phyloP scores from a whole-genome alignment of 2,888 invertebrate genomes.

The Sarcophaga carnaria region DNA sequence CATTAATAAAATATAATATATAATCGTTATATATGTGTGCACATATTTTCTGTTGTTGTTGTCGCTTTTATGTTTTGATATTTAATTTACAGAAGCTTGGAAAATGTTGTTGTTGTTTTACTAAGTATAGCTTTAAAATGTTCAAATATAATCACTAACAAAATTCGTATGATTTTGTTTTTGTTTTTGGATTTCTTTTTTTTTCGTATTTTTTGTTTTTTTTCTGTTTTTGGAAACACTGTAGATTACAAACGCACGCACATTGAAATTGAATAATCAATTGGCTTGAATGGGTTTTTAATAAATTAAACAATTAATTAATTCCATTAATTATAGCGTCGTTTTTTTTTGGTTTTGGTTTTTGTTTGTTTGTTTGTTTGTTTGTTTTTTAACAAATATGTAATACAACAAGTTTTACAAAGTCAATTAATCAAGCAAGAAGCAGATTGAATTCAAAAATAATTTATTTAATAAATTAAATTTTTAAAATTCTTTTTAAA shows the following conservation, averaged over 20 bases:
- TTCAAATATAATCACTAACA: conserved; percentile 34
- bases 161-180: conserved; percentile 13
- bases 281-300: conserved; percentile 41
- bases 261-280: conserved; percentile 14
- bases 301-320: conserved; percentile 45
- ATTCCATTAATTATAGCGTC: conserved; percentile 37
- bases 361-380: background rate
- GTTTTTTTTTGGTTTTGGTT: background rate
- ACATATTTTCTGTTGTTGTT: background rate
- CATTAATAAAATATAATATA: too few relatives aligned
- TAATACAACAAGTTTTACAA: too few relatives aligned
- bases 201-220: too few relatives aligned
- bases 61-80: background rate
- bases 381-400: too few relatives aligned
- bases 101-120: conserved; percentile 15
- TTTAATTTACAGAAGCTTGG: conserved; percentile 21
- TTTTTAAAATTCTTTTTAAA: too few relatives aligned
- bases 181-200: background rate
- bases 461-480: too few relatives aligned
- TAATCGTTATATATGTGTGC: too few relatives aligned
- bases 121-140: background rate
- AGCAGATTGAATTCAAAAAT: too few relatives aligned
- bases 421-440: too few relatives aligned
- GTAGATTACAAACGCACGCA: background rate
- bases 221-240: background rate